Evolutionary conservation across 1,140 invertebrate species (phyloP).

Genomic region (Pseudomyrmex pallidus): DNA sequence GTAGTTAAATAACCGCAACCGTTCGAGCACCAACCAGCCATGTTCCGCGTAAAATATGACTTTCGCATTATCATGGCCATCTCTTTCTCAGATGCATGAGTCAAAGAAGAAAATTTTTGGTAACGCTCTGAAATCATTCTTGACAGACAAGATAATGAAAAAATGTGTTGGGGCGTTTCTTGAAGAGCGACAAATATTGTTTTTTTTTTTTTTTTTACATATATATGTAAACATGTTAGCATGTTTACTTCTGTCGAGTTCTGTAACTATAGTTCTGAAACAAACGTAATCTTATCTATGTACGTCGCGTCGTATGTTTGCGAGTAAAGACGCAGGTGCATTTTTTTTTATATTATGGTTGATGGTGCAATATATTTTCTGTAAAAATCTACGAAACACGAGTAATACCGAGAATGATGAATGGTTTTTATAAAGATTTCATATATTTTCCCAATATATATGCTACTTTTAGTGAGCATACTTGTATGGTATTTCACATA

Average conservation of each 20-base stretch:
- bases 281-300: constrained; percentile 52
- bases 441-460: background rate
- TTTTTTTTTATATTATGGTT: constrained; percentile 30
- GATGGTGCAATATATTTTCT: constrained; percentile 60
- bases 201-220: background rate
- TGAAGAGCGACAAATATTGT: background rate
- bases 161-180: background rate
- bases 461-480: background rate
- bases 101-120: constrained; percentile 34
- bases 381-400: constrained; percentile 30
- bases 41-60: constrained; percentile 39
- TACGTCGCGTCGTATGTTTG: constrained; percentile 4
- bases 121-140: constrained; percentile 10
- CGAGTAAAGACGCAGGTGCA: constrained; percentile 42
- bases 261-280: background rate
- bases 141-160: background rate
- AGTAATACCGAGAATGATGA: constrained; percentile 25
- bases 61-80: background rate
- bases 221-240: background rate
- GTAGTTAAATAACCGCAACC: constrained; percentile 19
- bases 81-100: background rate
- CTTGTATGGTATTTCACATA: constrained; percentile 17
- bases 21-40: background rate
- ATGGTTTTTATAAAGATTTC: constrained; percentile 54
- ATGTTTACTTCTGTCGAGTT: constrained; percentile 3